A percentile compares a stretch with the other conserved stretches of the same genome.
These are phyloP conservation scores for Microtus richardsoni DNA, from an alignment of 2,113 vertebrate genomes.

Conservation along the genomic window DNA sequence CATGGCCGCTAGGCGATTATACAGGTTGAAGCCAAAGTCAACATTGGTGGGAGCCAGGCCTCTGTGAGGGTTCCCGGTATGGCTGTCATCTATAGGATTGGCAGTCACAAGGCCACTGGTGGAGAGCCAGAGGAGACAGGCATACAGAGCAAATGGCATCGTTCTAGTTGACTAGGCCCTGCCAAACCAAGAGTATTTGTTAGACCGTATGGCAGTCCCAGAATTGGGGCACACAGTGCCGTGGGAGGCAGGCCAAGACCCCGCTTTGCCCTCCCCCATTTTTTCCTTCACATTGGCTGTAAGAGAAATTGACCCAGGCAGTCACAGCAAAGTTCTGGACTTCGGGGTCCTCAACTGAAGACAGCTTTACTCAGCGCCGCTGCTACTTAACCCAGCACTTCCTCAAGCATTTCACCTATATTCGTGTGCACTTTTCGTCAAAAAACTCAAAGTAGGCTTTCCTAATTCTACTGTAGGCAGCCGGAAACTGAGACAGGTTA, in stretches of 20 bases:
- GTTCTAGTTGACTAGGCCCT: conserved; percentile 36
- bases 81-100: neutral
- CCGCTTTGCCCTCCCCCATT: neutral
- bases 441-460: neutral
- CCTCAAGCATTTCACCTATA: neutral
- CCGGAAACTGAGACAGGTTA: neutral
- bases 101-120: neutral
- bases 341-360: neutral
- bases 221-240: too few species aligned
- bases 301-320: neutral
- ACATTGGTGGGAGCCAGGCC: conserved; percentile 82
- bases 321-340: neutral
- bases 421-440: neutral
- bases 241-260: neutral
- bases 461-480: neutral
- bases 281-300: neutral
- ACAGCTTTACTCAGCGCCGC: neutral
- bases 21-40: conserved; percentile 91
- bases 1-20: conserved; percentile 83
- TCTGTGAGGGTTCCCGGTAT: neutral
- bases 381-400: too few species aligned
- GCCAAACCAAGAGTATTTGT: conserved; percentile 11
- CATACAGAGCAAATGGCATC: conserved; percentile 12
- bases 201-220: neutral
- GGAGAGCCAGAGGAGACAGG: conserved; percentile 68